Evolutionary conservation across 2,888 invertebrate species (phyloP).

Genomic region (Hedya salicella): DNA sequence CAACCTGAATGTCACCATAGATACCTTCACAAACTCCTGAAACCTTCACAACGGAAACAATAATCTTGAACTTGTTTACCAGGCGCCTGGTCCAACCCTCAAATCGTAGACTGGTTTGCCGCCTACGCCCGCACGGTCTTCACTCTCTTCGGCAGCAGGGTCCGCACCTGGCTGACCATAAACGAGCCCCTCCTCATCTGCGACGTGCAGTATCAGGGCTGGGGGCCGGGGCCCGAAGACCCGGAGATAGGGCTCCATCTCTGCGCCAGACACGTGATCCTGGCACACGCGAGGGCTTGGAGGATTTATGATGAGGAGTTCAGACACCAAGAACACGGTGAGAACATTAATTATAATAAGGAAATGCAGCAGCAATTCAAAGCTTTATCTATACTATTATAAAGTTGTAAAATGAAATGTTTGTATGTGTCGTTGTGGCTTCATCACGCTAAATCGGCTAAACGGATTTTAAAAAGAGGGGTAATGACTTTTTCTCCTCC

Average conservation of each 20-base stretch:
- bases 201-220: not conserved
- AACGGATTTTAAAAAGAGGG: too few relatives aligned
- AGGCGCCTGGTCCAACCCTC: conserved; percentile 34
- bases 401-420: too few relatives aligned
- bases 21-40: too few relatives aligned
- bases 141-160: conserved; percentile 26
- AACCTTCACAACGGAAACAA: not conserved
- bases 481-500: too few relatives aligned
- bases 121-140: conserved; percentile 33
- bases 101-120: conserved; percentile 21
- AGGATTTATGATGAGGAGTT: conserved; percentile 79
- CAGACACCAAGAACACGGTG: not conserved
- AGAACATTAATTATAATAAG: too few relatives aligned
- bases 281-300: conserved; percentile 60
- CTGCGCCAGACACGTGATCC: conserved; percentile 3
- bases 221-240: conserved; percentile 52
- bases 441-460: too few relatives aligned
- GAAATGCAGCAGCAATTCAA: too few relatives aligned
- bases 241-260: not conserved
- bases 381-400: too few relatives aligned
- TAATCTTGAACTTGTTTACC: not conserved
- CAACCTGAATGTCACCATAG: too few relatives aligned
- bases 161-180: conserved; percentile 35
- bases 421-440: too few relatives aligned
- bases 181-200: conserved; percentile 35